Conservation (phyloP, 1,140 invertebrate genomes). For the Eubasilissa regina region DNA sequence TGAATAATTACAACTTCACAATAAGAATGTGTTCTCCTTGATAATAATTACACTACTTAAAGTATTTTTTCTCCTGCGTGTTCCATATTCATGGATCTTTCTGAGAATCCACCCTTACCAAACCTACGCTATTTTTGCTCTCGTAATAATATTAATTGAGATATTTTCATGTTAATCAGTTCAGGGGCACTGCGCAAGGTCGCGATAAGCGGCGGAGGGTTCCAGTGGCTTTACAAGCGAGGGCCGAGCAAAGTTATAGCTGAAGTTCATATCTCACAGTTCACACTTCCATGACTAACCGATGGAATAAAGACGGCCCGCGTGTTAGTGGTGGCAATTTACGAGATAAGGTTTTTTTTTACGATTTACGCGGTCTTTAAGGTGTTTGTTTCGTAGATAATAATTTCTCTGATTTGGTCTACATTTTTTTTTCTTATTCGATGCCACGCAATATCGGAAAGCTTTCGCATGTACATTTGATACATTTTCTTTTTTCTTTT, state of each 20-base stretch:
- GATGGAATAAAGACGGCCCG: constrained; percentile 18
- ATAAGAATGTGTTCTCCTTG: no score
- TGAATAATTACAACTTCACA: no score
- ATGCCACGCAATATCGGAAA: no score
- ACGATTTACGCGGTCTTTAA: no score
- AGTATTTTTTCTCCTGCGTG: no score
- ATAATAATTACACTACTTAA: no score
- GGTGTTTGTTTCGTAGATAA: no score
- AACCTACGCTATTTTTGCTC: constrained; percentile 3
- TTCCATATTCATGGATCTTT: no score
- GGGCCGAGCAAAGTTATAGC: constrained; percentile 11
- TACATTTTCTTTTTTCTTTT: no score
- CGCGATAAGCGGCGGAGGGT: constrained; percentile 12
- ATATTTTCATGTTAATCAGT: constrained; percentile 33
- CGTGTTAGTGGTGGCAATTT: constrained; percentile 4
- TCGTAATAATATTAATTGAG: constrained; percentile 18
- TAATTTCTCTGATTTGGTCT: no score
- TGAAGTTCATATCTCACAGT: constrained; percentile 40
- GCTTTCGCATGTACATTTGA: no score
- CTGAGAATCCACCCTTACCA: background rate
- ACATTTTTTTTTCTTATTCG: no score
- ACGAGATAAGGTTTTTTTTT: background rate
- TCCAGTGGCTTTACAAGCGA: constrained; percentile 1
- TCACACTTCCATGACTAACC: constrained; percentile 35
- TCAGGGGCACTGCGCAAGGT: background rate